phyloP scores from a whole-genome alignment of 2,888 invertebrate species.

The Petrolisthes cinctipes region DNA sequence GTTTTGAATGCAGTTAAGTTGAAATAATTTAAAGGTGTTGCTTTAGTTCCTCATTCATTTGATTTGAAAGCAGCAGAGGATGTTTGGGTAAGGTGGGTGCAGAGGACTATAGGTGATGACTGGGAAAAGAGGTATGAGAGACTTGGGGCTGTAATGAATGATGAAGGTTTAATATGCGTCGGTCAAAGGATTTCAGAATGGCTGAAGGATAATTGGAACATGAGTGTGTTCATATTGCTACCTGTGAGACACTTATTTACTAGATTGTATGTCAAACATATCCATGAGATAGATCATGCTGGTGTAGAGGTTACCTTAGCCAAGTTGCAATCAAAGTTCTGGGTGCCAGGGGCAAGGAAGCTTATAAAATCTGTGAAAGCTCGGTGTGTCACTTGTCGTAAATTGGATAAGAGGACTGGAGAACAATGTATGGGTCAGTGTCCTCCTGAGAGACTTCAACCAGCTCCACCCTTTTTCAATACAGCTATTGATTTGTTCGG shows the following conservation, averaged over 20 bases:
- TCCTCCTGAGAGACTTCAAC: constrained; percentile 11
- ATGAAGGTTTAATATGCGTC: constrained; percentile 17
- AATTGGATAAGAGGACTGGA: not conserved
- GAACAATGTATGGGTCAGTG: constrained; percentile 12
- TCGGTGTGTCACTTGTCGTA: constrained; percentile 15
- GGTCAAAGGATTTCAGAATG: constrained; percentile 18
- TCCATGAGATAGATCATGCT: constrained; percentile 7
- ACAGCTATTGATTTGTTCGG: too few species aligned
- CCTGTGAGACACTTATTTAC: not conserved
- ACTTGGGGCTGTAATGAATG: not conserved
- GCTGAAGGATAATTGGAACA: constrained; percentile 26
- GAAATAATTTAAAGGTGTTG: not conserved
- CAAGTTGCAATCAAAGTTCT: constrained; percentile 12
- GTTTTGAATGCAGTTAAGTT: not conserved
- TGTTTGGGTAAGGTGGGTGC: not conserved
- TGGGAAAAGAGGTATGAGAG: constrained; percentile 15
- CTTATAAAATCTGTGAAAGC: constrained; percentile 27
- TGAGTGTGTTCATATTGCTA: not conserved
- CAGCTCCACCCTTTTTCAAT: too few species aligned
- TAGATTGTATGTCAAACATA: not conserved
- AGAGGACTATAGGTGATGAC: not conserved
- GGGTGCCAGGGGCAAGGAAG: constrained; percentile 24
- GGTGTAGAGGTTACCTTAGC: not conserved
- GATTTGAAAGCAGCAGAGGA: not conserved
- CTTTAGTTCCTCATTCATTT: not conserved